Evolutionary conservation across 2,113 vertebrate genomes (phyloP).

Genomic region (Gallinago media): DNA sequence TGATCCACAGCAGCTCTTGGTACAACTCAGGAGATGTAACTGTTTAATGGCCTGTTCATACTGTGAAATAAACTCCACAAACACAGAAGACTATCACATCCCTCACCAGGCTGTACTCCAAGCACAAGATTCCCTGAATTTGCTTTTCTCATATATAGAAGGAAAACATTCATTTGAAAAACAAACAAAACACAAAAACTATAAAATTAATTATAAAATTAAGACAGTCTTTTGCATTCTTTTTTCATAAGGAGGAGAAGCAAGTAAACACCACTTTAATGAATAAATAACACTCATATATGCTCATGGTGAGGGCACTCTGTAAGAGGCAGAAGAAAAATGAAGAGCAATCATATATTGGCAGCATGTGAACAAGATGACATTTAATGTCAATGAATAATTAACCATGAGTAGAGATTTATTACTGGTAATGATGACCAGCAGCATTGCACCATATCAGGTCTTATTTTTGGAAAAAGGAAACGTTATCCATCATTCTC

Average conservation of each 20-base stretch:
- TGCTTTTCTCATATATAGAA: not conserved
- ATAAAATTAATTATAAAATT: not conserved
- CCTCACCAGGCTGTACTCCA: not conserved
- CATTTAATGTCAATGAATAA: not conserved
- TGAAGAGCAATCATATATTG: not conserved
- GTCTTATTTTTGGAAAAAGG: not conserved
- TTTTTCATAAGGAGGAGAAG: not conserved
- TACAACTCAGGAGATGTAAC: not conserved
- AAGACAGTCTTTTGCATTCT: not conserved
- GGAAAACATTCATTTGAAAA: not conserved
- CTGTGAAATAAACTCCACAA: not conserved
- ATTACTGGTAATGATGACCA: not conserved
- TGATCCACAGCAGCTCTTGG: not conserved
- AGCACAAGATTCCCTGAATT: not conserved
- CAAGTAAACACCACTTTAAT: not conserved
- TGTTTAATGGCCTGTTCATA: not conserved
- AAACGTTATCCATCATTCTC: not conserved
- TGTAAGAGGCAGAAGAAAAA: not conserved
- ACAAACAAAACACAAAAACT: not conserved
- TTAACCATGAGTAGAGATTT: not conserved
- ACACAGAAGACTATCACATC: not conserved
- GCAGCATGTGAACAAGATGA: not conserved
- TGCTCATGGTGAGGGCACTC: fast-evolving
- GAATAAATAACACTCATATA: not conserved
- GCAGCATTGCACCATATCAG: not conserved